Evolutionary conservation across 2,797 vertebrate species (phyloP), one percentile per base, ranked within the genome.

Genomic region (Poecile montanus): DNA sequence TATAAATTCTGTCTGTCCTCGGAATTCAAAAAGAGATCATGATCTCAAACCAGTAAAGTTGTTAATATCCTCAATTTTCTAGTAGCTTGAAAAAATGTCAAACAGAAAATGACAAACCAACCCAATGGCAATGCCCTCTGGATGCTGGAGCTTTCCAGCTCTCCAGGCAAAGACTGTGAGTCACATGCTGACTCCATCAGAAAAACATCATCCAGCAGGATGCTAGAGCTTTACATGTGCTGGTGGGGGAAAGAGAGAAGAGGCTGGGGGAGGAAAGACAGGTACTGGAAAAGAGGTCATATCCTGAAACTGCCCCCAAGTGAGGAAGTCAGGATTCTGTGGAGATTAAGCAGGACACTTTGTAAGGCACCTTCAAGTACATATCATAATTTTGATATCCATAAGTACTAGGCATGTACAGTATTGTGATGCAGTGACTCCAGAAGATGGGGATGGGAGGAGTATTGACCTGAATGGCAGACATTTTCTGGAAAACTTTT

Each of bases 21-120:
- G 81, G 82, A 88, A 72, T 78, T 78, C 34, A 70, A 65, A 82
- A 66, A 67, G 40, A 89, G 42, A 81, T 76, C 18, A 25, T 22
- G 34, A 56, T 67, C 45, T 91, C 56, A 90, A 78, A 70, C 25
- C 32, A 56, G 36, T 58, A 2, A 71, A 68, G 50, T 44, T 25
- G 3, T 66, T 79, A 56, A 76, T 53, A 60, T 25, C 36, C 38
- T 85, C 72, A 10, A 16, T 73, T 61, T 83, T 44, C 56, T 58
- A 75, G 51, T 60, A 92, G 71, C 70, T 71, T 48, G 44, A 78
- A 82, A 91, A 94, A 93, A 93, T 9, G 21, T 65, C 85, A 83
- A 77, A 87, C 18, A 72, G 82, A 68, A 89, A 81, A 89, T 74
- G 38, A 70, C 14, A 54, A 58, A 84, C 51, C 25, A 79, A 20